Base-by-base conservation (phyloP, 2,113 vertebrate genomes). In the Nothoprocta pentlandii region DNA sequence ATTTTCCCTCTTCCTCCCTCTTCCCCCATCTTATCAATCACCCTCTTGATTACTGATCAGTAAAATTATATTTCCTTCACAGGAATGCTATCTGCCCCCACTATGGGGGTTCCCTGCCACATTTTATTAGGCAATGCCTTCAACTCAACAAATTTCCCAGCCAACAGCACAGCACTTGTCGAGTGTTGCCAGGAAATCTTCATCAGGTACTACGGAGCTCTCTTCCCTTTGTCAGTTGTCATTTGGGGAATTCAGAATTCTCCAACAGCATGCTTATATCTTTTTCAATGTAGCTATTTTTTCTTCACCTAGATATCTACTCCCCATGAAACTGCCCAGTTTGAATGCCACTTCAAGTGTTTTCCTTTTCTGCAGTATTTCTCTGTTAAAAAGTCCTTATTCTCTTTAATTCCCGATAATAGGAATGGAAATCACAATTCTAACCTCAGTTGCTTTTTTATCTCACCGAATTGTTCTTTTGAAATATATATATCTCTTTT, bases 161-260 rank as follows among this genome's bases (percentile, higher is more conserved):
- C 26, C 75, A 98, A 96, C 78, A 97, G 77, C 87, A 95, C 97
- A 32, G 36, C 96, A 25, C 59, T 98, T 22, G 10, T 96, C 44
- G 64, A 94, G 81, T 99, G 99, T 94, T 99, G 99, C 94, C 94
- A 95, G 66, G 92, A 87, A n/a, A 96, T 99, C 11, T 97, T 98
- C 49, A 75, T 61, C 96, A 98, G 98, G 98, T 99, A 98, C 34
- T 81, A 30, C 90, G 17, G 26, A 92, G 42, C 3, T 12, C 7
- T 75, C 87, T 61, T n/a, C 44, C 20, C 7, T 63, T 91, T 80
- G 14, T 61, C 10, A 49, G 5, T 39, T 21, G 28, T 87, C 75
- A 85, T 39, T 82, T 36, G 74, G 16, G 44, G 13, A 83, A 8
- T 4, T 80, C 11, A 41, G 4, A 15, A 41, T 66, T 82, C 19